Evolutionary conservation across 2,888 invertebrate species (phyloP), one percentile per base, ranked within the genome.

Genomic region (Holacanthella duospinosa): DNA sequence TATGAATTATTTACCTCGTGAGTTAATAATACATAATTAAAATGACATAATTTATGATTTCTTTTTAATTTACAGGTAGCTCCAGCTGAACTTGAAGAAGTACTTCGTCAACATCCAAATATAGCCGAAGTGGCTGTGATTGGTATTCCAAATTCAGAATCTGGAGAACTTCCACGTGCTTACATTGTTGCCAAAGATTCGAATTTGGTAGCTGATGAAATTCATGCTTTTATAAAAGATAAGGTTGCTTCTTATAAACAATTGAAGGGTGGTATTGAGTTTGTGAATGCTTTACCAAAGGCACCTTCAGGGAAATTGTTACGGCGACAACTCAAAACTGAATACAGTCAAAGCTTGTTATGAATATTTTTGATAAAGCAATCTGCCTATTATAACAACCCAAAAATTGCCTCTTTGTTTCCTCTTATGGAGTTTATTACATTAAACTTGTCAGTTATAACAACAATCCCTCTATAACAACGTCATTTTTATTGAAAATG

Each of bases 61-160:
- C 43, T 43, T 43, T 36, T 36, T 6, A 6, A 21, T 53, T 16
- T 53, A 21, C 24, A 26, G 27, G 63, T 63, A 24, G 85, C 93
- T 12, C 93, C 93, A 25, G 92, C 93, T 0, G 93, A 93, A 77
- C 76, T 93, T 28, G 93, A 93, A 77, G 84, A 81, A 59, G 74
- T 88, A 2, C 75, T 91, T 1, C 82, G 87, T 65, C 81, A 82
- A 55, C 86, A 89, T 77, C 86, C 89, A 0, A 82, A 82, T 27
- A 82, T 95, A 0, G 76, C 80, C 16, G 93, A 94, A 73, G 89
- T 86, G 0, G 93, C 88, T 0, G 92, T 94, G 0, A 80, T 93
- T 65, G 92, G 91, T 0, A 77, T 88, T 21, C 84, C 86, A 0
- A 84, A 90, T 74, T 77, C 80, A 0, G 76, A 77, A 19, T 80